Percentiles rank a stretch among this genome's conserved stretches.
Conservation (phyloP, 2,797 vertebrate species). For the Poeciliopsis presidionis region DNA sequence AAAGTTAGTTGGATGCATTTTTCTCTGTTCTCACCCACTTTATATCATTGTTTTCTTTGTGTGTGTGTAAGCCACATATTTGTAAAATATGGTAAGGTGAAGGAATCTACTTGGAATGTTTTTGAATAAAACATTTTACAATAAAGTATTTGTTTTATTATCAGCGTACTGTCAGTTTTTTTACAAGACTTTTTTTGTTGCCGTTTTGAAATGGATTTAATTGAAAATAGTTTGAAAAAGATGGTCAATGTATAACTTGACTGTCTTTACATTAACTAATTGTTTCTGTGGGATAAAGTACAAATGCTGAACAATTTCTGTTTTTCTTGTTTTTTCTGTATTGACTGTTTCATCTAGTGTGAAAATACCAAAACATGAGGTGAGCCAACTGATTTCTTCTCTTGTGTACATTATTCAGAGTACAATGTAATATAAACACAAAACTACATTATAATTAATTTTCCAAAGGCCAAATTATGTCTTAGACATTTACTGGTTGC, state of each 20-base stretch:
- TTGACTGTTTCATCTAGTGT: not conserved
- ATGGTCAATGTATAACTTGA: not conserved
- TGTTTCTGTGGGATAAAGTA: not conserved
- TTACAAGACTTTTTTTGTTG: not conserved
- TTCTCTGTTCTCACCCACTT: constrained; percentile 44
- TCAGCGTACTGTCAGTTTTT: not conserved
- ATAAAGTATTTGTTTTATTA: constrained; percentile 37
- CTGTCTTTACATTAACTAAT: not conserved
- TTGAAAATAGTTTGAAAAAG: not conserved
- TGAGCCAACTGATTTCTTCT: not conserved
- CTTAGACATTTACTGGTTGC: not conserved
- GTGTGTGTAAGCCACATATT: constrained; percentile 60
- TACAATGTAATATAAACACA: not conserved
- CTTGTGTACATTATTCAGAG: not conserved
- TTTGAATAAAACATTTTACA: constrained; percentile 78
- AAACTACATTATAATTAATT: not conserved
- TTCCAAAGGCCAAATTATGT: not conserved
- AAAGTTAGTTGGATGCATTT: constrained; percentile 37
- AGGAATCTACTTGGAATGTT: constrained; percentile 63
- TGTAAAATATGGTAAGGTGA: constrained; percentile 70
- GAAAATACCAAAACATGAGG: not conserved
- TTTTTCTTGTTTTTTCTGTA: not conserved
- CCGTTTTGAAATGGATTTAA: not conserved
- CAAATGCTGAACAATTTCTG: not conserved
- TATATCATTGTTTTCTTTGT: constrained; percentile 27